Percentiles rank a stretch among this genome's conserved stretches.
These are phyloP conservation scores for Leucozona laternaria DNA, from an alignment of 2,888 invertebrate genomes.

Conservation along the genomic window DNA sequence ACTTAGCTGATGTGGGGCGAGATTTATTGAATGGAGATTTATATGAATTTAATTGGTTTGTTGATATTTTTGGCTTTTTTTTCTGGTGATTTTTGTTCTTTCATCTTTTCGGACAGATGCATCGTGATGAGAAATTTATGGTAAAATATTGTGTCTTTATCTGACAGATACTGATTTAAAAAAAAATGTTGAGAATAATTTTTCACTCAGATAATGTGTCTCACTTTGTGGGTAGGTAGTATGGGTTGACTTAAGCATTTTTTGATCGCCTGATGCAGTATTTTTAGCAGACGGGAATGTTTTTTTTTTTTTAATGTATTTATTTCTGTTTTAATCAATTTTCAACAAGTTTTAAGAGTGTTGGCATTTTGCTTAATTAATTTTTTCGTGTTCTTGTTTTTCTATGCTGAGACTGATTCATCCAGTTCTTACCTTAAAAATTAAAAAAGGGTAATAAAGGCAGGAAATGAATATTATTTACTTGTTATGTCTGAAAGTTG, in stretches of 20 bases:
- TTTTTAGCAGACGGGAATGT: conserved; percentile 10
- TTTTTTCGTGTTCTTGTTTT: neutral
- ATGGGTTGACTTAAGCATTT: conserved; percentile 46
- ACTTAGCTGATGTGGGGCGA: conserved; percentile 52
- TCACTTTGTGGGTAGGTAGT: neutral
- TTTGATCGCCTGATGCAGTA: conserved; percentile 56
- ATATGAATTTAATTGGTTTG: conserved; percentile 70
- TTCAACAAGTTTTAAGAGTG: neutral
- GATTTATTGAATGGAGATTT: conserved; percentile 54
- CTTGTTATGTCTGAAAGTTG: too few species aligned
- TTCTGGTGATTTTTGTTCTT: conserved; percentile 31
- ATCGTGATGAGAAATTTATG: conserved; percentile 64
- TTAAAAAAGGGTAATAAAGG: too few species aligned
- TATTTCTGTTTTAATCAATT: neutral
- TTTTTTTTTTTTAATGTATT: neutral
- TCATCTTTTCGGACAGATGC: conserved; percentile 56
- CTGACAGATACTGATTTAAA: conserved; percentile 49
- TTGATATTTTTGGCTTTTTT: conserved; percentile 53
- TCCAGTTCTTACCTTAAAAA: too few species aligned
- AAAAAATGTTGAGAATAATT: conserved; percentile 40
- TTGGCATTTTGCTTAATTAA: neutral
- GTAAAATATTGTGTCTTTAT: conserved; percentile 56
- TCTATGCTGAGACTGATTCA: neutral
- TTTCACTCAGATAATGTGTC: neutral
- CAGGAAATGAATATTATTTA: too few species aligned